Evolutionary conservation across 2,888 invertebrate genomes (phyloP).

Genomic region (Podotricha telesiphe): DNA sequence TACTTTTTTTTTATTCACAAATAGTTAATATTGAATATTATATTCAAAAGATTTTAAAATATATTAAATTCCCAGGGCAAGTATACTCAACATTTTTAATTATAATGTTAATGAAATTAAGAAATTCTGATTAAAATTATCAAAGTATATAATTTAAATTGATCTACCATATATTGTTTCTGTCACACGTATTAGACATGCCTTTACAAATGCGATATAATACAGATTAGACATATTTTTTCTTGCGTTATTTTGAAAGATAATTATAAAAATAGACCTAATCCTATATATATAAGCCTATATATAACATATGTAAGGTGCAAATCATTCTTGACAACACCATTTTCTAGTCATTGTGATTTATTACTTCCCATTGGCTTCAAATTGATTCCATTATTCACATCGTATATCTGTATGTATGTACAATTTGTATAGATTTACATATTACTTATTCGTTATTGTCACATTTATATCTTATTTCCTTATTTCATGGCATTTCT

Average conservation of each 20-base stretch:
- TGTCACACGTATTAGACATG: neutral
- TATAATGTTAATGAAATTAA: neutral
- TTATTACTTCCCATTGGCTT: conserved; percentile 23
- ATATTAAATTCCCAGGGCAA: too few relatives aligned
- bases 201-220: neutral
- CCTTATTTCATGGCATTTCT: neutral
- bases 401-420: neutral
- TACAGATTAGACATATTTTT: too few relatives aligned
- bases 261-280: too few relatives aligned
- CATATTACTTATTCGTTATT: conserved; percentile 11
- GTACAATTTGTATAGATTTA: conserved; percentile 19
- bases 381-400: conserved; percentile 29
- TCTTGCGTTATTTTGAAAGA: too few relatives aligned
- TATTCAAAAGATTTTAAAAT: too few relatives aligned
- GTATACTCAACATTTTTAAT: too few relatives aligned
- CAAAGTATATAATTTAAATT: neutral
- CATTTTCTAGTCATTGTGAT: conserved; percentile 19
- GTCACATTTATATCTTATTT: conserved; percentile 19
- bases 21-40: conserved; percentile 30
- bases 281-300: too few relatives aligned
- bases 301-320: too few relatives aligned
- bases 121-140: neutral
- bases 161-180: neutral
- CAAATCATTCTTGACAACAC: conserved; percentile 13
- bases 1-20: too few relatives aligned